Conservation (phyloP, 2,797 vertebrate species). For the Scomberomorus guttatus region DNA sequence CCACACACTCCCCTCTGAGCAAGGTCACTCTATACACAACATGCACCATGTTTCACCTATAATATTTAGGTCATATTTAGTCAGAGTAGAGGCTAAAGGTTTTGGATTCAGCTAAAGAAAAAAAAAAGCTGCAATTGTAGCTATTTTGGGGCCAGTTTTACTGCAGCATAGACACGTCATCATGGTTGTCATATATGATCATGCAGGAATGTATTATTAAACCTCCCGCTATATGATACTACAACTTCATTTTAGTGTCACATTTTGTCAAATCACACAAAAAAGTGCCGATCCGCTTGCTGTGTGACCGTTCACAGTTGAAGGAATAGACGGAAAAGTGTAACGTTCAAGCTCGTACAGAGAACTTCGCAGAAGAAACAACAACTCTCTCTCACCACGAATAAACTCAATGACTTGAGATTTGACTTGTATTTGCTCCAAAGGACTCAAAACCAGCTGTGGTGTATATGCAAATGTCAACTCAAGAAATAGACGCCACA, state of each 20-base stretch:
- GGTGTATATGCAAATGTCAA: neutral
- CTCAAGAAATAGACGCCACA: neutral
- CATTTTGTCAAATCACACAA: conserved; percentile 32
- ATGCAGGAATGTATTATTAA: neutral
- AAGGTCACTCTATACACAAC: conserved; percentile 63
- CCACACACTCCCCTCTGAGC: conserved; percentile 35
- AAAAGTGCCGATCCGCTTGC: neutral
- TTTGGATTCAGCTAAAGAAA: neutral
- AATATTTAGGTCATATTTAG: neutral
- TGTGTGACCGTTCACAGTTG: conserved; percentile 23
- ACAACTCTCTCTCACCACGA: conserved; percentile 41
- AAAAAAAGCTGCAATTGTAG: conserved; percentile 9
- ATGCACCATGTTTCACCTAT: conserved; percentile 38
- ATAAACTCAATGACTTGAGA: conserved; percentile 44
- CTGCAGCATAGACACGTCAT: neutral
- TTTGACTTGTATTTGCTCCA: no score
- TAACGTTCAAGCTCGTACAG: conserved; percentile 21
- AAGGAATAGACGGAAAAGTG: conserved; percentile 24
- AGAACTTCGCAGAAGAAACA: conserved; percentile 47
- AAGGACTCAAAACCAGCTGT: neutral
- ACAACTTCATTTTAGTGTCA: conserved; percentile 18
- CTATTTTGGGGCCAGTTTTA: conserved; percentile 2
- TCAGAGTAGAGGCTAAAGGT: neutral
- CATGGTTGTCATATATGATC: neutral
- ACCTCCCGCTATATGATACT: neutral